phyloP scores from a whole-genome alignment of 1,140 invertebrate genomes.

The Microvelia longipes region DNA sequence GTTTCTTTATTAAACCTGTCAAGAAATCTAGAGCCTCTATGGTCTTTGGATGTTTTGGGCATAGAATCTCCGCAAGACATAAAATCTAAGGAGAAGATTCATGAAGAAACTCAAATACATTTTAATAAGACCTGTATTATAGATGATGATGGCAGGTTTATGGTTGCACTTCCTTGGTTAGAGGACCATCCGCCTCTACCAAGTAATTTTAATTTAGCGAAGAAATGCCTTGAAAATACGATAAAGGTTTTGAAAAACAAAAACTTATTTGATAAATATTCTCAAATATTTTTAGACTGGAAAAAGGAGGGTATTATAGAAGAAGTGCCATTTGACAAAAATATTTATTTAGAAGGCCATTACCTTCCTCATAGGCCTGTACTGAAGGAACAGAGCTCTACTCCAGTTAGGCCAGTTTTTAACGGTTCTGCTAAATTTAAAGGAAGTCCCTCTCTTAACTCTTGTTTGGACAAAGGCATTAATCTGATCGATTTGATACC shows the following conservation, averaged over 20 bases:
- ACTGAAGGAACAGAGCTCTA: neutral
- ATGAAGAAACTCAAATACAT: neutral
- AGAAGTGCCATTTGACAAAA: neutral
- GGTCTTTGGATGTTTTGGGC: neutral
- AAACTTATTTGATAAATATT: neutral
- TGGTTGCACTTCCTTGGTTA: neutral
- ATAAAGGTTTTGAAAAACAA: neutral
- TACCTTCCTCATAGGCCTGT: neutral
- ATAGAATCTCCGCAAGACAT: neutral
- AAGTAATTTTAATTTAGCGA: neutral
- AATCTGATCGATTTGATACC: neutral
- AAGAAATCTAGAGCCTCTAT: neutral
- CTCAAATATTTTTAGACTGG: neutral
- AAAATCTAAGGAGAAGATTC: neutral
- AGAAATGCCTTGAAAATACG: neutral
- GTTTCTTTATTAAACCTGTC: neutral
- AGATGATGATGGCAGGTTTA: neutral
- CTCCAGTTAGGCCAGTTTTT: neutral
- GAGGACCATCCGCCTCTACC: neutral
- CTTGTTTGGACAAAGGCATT: neutral
- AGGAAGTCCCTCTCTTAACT: neutral
- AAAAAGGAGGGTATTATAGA: neutral
- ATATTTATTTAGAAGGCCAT: neutral
- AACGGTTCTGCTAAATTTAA: neutral
- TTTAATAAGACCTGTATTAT: neutral